Percentiles rank a stretch among this genome's conserved stretches.
Evolutionary conservation across 2,113 vertebrate genomes (phyloP).

Genomic region (Mesembrinibis cayennensis): DNA sequence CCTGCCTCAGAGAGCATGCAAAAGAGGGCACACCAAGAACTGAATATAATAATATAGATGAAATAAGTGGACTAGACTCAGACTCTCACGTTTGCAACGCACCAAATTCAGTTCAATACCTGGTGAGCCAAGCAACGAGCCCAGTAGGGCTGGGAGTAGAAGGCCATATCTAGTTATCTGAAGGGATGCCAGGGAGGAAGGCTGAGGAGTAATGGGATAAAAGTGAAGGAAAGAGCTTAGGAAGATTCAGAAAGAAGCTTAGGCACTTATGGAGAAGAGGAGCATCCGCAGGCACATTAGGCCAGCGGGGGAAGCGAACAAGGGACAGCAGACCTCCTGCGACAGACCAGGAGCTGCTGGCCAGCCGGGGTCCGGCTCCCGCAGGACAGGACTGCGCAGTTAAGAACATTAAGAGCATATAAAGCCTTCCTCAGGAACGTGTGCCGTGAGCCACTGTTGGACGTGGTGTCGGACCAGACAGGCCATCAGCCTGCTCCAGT

Average conservation of each 20-base stretch:
- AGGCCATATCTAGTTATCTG: neutral
- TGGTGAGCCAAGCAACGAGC: neutral
- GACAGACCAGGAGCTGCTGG: neutral
- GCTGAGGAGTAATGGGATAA: neutral
- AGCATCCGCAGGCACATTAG: neutral
- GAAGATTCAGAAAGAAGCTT: neutral
- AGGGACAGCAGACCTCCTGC: neutral
- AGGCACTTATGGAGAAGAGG: neutral
- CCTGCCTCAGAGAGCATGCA: neutral
- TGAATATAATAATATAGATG: neutral
- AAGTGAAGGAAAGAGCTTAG: neutral
- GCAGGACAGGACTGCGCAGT: neutral
- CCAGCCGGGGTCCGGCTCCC: neutral
- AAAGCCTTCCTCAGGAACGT: neutral
- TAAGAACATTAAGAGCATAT: neutral
- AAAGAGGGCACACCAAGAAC: neutral
- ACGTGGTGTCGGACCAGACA: neutral
- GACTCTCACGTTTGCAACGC: rapidly evolving
- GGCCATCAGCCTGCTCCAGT: neutral
- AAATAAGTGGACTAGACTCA: neutral
- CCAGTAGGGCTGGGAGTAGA: neutral
- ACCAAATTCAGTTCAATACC: neutral
- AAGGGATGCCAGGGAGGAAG: neutral
- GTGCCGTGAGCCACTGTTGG: neutral
- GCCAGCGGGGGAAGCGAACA: neutral